phyloP scores from a whole-genome alignment of 2,888 invertebrate species.

The Cryptocheilus praepositus region DNA sequence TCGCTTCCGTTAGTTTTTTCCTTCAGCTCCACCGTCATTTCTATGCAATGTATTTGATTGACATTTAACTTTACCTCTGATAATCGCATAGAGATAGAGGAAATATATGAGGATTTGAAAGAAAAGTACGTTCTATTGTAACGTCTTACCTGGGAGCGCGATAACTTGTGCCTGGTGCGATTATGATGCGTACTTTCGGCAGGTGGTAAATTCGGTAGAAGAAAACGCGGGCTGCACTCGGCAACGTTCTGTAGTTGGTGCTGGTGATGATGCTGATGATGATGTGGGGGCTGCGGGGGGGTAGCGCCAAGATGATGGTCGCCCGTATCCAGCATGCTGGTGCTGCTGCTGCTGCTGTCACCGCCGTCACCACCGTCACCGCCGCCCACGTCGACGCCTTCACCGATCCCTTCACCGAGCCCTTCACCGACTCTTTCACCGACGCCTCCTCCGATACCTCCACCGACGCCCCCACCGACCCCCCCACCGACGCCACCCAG shows the following conservation, averaged over 20 bases:
- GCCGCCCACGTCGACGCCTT: too few relatives aligned
- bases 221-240: constrained; percentile 74
- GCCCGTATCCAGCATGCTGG: constrained; percentile 71
- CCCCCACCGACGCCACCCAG: too few relatives aligned
- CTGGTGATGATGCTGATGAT: constrained; percentile 69
- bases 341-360: too few relatives aligned
- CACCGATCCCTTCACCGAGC: too few relatives aligned
- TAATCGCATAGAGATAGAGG: too few relatives aligned
- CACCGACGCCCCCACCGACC: too few relatives aligned
- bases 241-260: constrained; percentile 62
- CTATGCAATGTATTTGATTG: not conserved
- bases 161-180: constrained; percentile 78
- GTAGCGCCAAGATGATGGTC: constrained; percentile 65
- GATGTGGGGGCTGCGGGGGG: constrained; percentile 61
- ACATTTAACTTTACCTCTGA: too few relatives aligned
- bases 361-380: too few relatives aligned
- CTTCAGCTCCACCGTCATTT: not conserved
- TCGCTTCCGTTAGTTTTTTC: not conserved
- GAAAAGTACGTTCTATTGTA: too few relatives aligned
- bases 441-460: too few relatives aligned
- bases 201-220: constrained; percentile 74
- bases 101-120: too few relatives aligned
- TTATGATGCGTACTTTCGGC: constrained; percentile 71
- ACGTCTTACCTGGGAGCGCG: constrained; percentile 77
- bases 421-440: too few relatives aligned